A percentile compares a stretch with the other conserved stretches of the same genome.
Evolutionary conservation across 2,797 vertebrate species (phyloP).

Genomic region (Sebastes itinus): DNA sequence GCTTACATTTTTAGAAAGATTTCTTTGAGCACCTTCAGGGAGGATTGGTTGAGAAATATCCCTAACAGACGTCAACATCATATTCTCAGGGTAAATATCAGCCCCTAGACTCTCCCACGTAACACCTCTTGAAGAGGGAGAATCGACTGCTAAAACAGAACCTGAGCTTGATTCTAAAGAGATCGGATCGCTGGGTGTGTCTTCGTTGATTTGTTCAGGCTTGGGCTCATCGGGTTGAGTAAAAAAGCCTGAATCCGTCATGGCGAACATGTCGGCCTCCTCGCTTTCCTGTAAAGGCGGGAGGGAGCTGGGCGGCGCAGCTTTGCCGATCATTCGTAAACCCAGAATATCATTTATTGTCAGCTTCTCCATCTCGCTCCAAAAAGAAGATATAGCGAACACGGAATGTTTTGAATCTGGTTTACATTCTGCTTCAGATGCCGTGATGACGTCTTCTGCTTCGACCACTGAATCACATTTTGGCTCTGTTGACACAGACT

Average conservation of each 20-base stretch:
- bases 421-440: slow-evolving; percentile 14
- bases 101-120: slow-evolving; percentile 62
- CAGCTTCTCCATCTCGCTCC: slow-evolving; percentile 86
- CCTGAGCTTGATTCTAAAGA: slow-evolving; percentile 30
- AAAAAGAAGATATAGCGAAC: slow-evolving; percentile 85
- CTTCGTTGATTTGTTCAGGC: slow-evolving; percentile 24
- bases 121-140: slow-evolving; percentile 21
- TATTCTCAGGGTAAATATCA: slow-evolving; percentile 38
- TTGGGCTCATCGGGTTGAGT: slow-evolving; percentile 58
- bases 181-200: slow-evolving; percentile 31
- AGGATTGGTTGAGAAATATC: slow-evolving; percentile 35
- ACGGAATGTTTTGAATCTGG: slow-evolving; percentile 55
- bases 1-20: slow-evolving; percentile 78
- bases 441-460: slow-evolving; percentile 1
- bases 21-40: slow-evolving; percentile 51
- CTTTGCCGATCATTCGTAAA: slow-evolving; percentile 54
- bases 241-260: slow-evolving; percentile 69
- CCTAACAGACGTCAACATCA: slow-evolving; percentile 35
- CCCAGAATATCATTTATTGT: slow-evolving; percentile 86
- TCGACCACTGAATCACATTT: background rate
- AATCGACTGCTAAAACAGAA: background rate
- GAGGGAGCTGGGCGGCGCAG: slow-evolving; percentile 36
- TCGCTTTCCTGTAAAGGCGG: slow-evolving; percentile 58
- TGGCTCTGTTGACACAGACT: background rate
- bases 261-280: slow-evolving; percentile 36